Evolutionary conservation across 2,113 vertebrate genomes (phyloP).

Genomic region (Entomyzon cyanotis): DNA sequence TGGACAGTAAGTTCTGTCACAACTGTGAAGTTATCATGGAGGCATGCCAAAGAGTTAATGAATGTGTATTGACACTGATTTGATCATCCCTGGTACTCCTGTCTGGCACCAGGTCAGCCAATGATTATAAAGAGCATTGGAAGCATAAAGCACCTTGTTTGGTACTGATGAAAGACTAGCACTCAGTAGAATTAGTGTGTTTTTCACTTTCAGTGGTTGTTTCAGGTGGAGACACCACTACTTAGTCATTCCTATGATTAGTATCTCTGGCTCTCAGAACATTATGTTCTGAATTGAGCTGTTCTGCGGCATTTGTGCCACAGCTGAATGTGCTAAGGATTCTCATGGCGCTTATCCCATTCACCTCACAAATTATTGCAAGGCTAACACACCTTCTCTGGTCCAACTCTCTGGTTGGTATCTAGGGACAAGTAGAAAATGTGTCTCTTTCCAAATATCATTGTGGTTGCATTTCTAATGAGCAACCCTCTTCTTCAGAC

Average conservation of each 20-base stretch:
- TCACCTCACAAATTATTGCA: neutral
- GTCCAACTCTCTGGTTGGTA: neutral
- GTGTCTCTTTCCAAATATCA: neutral
- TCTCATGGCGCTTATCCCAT: neutral
- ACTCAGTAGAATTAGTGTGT: neutral
- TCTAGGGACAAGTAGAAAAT: neutral
- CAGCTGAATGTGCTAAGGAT: neutral
- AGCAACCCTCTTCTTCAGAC: neutral
- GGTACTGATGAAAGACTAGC: neutral
- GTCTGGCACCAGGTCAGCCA: neutral
- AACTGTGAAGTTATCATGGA: neutral
- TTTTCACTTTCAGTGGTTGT: neutral
- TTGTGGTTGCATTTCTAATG: neutral
- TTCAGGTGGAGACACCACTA: neutral
- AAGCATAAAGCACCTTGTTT: neutral
- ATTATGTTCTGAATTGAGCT: neutral
- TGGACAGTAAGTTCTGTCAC: neutral
- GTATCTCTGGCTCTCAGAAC: neutral
- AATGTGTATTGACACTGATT: neutral
- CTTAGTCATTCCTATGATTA: neutral
- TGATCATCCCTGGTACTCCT: neutral
- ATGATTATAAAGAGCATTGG: neutral
- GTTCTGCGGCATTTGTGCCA: neutral
- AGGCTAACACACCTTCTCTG: neutral
- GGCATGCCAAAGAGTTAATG: neutral